Percentiles rank a stretch among this genome's conserved stretches.
Evolutionary conservation across 2,797 vertebrate genomes (phyloP).

Genomic region (Eleutherodactylus coqui): DNA sequence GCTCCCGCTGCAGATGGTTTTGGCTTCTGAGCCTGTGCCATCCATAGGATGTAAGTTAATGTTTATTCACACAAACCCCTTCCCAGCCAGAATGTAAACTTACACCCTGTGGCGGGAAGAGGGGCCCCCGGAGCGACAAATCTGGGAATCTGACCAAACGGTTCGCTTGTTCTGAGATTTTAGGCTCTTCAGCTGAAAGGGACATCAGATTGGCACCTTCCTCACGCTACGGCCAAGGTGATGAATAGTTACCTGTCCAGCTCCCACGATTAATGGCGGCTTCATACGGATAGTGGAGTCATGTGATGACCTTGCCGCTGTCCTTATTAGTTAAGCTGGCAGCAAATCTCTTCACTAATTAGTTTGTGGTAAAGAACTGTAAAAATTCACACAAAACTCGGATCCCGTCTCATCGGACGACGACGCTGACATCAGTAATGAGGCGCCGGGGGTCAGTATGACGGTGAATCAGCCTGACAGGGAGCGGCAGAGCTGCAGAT

Average conservation of each 20-base stretch:
- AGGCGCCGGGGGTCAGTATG: background rate
- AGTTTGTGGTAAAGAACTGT: background rate
- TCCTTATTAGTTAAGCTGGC: background rate
- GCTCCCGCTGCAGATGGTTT: too few relatives aligned
- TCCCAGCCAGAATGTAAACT: too few relatives aligned
- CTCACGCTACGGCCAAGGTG: background rate
- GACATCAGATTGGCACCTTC: background rate
- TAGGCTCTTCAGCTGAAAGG: background rate
- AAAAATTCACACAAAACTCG: background rate
- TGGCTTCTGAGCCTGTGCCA: too few relatives aligned
- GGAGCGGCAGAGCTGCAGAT: background rate
- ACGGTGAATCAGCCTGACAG: background rate
- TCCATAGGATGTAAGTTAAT: too few relatives aligned
- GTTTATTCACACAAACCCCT: too few relatives aligned
- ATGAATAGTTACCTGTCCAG: background rate
- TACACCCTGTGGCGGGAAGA: too few relatives aligned
- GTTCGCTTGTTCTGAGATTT: background rate
- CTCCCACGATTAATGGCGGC: background rate
- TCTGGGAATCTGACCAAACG: background rate
- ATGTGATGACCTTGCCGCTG: background rate
- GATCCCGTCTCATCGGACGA: background rate
- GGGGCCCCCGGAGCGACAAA: background rate
- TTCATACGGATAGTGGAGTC: background rate
- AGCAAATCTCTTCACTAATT: constrained; percentile 17
- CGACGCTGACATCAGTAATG: background rate